Evolutionary conservation across 2,797 vertebrate genomes (phyloP), one percentile per base, ranked within the genome.

Genomic region (Tiaroga cobitis): DNA sequence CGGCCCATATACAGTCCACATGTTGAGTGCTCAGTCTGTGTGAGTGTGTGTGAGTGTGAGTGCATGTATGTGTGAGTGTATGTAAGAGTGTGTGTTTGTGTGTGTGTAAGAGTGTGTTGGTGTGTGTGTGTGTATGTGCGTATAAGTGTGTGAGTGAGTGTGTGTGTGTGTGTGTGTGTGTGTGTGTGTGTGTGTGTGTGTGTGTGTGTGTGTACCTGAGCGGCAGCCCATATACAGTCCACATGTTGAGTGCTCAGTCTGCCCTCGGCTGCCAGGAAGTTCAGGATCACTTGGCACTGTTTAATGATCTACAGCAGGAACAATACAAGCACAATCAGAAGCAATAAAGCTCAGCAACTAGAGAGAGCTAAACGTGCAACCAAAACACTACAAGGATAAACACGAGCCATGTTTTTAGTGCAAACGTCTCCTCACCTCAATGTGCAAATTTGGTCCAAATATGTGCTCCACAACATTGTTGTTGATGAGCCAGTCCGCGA

Each of bases 261-360:
- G 65, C 98, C 97, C 91, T 99, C 98, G 56, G 98, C 98, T 89
- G 98, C 98, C 91, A 99, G 94, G 92, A 99, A 99, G 94, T 99
- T 99, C 92, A 99, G 95, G 95, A 99, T 99, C 91, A 99, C 98
- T 94, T 99, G 98, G 95, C 98, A 99, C 94, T 99, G 98, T 91
- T 99, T 99, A 94, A 99, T 99, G 95, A 99, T 99, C 98, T 99
- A 93, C 51, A 91, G 86, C 46, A 79, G 8, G 74, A 68, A 81
- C 51, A 63, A 41, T 61, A 85, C 41, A 85, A 32, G 32, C 41
- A 87, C 78, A 89, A 59, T 41, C 11, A 56, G 21, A 73, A 59
- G 46, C 54, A 59, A 41, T 18, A 37, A 73, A 91, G 72, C 43
- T 59, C 10, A 37, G n/a, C n/a, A 18, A 46, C 16, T 3, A 80